Conservation (phyloP, 1,140 invertebrate species). For the Leptestheria dahalacensis region DNA sequence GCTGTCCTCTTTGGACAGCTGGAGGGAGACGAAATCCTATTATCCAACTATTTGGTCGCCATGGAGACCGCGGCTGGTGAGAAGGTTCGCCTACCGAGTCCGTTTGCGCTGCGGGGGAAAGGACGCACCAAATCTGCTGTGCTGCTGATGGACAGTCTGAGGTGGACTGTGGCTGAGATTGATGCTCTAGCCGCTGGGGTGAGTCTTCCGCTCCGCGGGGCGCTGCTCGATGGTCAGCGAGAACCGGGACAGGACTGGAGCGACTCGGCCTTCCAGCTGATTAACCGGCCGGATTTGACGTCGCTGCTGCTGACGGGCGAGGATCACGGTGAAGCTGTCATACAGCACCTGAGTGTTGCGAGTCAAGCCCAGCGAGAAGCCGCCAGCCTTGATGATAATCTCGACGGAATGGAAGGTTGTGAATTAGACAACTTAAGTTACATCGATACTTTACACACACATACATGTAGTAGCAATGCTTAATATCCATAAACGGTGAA, state of each 20-base stretch:
- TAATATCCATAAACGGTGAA: too few relatives aligned
- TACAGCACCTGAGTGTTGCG: constrained; percentile 2
- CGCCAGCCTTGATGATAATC: constrained; percentile 33
- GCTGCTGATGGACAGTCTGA: constrained; percentile 19
- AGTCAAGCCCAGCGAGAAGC: constrained; percentile 17
- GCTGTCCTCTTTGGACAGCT: constrained; percentile 4
- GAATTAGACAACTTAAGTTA: too few relatives aligned
- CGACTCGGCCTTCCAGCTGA: constrained; percentile 51
- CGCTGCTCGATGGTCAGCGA: constrained; percentile 55
- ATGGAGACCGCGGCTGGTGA: constrained; percentile 31
- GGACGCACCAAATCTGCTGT: not conserved
- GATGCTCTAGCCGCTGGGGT: constrained; percentile 58
- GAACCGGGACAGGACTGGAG: constrained; percentile 63
- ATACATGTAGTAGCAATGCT: too few relatives aligned
- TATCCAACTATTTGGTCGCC: constrained; percentile 27
- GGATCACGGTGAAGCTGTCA: not conserved
- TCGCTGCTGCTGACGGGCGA: not conserved
- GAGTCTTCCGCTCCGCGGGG: constrained; percentile 53
- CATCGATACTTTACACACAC: too few relatives aligned
- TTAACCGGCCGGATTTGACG: constrained; percentile 52
- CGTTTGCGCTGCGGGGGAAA: not conserved
- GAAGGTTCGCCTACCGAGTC: constrained; percentile 15
- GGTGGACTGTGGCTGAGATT: constrained; percentile 49
- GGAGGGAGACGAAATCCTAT: constrained; percentile 7
- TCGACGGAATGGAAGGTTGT: constrained; percentile 51